phyloP scores from a whole-genome alignment of 2,888 invertebrate genomes.

The Hyppa rectilinea region DNA sequence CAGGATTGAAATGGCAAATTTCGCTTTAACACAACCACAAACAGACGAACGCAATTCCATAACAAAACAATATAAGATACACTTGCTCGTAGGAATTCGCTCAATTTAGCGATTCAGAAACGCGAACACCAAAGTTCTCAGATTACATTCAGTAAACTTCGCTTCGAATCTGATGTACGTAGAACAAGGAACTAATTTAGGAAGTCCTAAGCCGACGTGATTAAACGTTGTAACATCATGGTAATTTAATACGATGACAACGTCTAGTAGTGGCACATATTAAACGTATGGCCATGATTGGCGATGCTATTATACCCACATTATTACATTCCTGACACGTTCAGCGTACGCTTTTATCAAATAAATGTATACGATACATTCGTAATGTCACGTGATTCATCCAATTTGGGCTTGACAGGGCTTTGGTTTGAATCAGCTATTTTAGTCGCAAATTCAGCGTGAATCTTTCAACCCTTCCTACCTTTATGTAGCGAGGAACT shows the following conservation, averaged over 20 bases:
- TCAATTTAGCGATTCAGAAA: constrained; percentile 54
- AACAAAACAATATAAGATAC: constrained; percentile 46
- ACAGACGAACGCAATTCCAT: constrained; percentile 1
- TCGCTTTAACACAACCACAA: not conserved
- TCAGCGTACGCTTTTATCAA: constrained; percentile 83
- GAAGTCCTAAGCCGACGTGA: constrained; percentile 59
- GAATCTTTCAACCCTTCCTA: constrained; percentile 67
- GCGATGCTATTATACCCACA: constrained; percentile 76
- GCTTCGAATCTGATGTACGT: constrained; percentile 46
- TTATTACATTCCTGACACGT: constrained; percentile 88
- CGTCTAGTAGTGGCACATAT: constrained; percentile 51
- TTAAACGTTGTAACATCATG: constrained; percentile 62
- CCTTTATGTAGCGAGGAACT: constrained; percentile 56
- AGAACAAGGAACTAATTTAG: constrained; percentile 65
- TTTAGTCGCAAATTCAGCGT: constrained; percentile 70
- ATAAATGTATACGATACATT: constrained; percentile 83
- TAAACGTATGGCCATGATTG: constrained; percentile 82
- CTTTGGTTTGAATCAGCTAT: constrained; percentile 77
- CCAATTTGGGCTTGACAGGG: constrained; percentile 83
- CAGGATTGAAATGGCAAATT: constrained; percentile 9
- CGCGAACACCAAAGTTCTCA: constrained; percentile 33
- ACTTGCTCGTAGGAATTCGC: constrained; percentile 45
- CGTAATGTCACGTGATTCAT: constrained; percentile 81
- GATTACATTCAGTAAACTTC: constrained; percentile 55
- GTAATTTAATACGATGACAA: constrained; percentile 64